A percentile compares a stretch with the other conserved stretches of the same genome.
Evolutionary conservation across 2,888 invertebrate species (phyloP).

Genomic region (Rhingia campestris): DNA sequence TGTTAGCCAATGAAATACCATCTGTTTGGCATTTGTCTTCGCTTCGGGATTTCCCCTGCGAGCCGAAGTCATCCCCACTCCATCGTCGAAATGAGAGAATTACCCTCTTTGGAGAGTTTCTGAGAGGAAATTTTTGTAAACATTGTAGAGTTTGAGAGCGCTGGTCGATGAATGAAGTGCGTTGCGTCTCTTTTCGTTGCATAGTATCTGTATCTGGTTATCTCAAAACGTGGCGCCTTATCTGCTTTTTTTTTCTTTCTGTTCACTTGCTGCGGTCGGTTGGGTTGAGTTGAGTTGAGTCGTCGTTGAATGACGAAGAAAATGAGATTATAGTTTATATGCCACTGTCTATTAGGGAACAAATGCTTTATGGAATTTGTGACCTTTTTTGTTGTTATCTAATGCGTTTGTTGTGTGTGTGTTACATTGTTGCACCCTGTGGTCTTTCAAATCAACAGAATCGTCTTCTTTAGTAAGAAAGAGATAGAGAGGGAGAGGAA

Average conservation of each 20-base stretch:
- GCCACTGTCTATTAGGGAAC: constrained; percentile 55
- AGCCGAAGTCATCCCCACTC: constrained; percentile 73
- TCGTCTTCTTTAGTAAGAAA: not conserved
- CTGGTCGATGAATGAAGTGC: constrained; percentile 62
- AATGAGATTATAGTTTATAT: constrained; percentile 52
- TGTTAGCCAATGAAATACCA: constrained; percentile 75
- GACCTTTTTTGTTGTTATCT: constrained; percentile 52
- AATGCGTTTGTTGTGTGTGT: constrained; percentile 27
- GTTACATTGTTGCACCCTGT: constrained; percentile 19
- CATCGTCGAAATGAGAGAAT: not conserved
- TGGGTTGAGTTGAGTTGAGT: not conserved
- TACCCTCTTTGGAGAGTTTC: constrained; percentile 62
- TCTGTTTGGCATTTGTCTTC: constrained; percentile 73
- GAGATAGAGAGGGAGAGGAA: not conserved
- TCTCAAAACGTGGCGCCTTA: constrained; percentile 73
- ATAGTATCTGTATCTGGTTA: constrained; percentile 48
- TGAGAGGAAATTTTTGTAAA: constrained; percentile 56
- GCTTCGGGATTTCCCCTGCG: constrained; percentile 65
- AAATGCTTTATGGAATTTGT: constrained; percentile 62
- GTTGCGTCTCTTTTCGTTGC: constrained; percentile 54
- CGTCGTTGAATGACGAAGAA: constrained; percentile 35
- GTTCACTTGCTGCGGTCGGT: constrained; percentile 22
- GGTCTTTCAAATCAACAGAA: not conserved
- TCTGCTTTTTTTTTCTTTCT: constrained; percentile 55
- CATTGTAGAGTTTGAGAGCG: constrained; percentile 70